phyloP scores from a whole-genome alignment of 2,888 invertebrate genomes.

The Scrobipalpa costella region DNA sequence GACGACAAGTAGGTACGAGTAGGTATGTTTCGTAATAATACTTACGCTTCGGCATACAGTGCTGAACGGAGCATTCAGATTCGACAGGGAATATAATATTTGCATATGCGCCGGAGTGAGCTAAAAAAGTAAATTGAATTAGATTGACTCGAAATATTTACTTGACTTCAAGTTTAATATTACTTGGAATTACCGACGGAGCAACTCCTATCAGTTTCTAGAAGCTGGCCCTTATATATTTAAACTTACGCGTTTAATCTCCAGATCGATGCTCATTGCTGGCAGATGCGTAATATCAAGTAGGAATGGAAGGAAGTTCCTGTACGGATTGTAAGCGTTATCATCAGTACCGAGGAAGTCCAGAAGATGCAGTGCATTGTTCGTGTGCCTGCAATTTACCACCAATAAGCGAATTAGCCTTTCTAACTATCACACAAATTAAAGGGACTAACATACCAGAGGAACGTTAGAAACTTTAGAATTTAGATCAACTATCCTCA shows the following conservation, averaged over 20 bases:
- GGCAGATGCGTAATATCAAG: conserved; percentile 41
- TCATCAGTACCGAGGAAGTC: conserved; percentile 47
- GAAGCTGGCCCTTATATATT: too few species aligned
- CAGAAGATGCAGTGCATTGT: conserved; percentile 50
- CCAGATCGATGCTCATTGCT: conserved; percentile 38
- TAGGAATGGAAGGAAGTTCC: conserved; percentile 43
- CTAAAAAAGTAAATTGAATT: conserved; percentile 40
- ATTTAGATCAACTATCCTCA: too few species aligned
- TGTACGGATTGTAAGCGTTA: conserved; percentile 42
- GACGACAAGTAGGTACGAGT: too few species aligned
- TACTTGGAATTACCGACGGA: too few species aligned
- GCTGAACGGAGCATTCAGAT: conserved; percentile 37
- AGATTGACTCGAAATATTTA: background rate
- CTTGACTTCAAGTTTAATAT: too few species aligned
- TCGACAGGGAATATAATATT: conserved; percentile 42
- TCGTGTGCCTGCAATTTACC: conserved; percentile 47
- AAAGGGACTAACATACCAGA: background rate
- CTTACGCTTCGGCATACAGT: conserved; percentile 29
- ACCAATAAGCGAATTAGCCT: background rate
- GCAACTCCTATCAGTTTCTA: too few species aligned
- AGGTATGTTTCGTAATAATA: background rate
- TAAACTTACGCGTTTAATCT: conserved; percentile 52
- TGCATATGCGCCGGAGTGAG: conserved; percentile 42
- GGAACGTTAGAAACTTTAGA: too few species aligned
- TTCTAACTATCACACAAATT: background rate